Evolutionary conservation across 2,888 invertebrate genomes (phyloP).

Genomic region (Thera obeliscata): DNA sequence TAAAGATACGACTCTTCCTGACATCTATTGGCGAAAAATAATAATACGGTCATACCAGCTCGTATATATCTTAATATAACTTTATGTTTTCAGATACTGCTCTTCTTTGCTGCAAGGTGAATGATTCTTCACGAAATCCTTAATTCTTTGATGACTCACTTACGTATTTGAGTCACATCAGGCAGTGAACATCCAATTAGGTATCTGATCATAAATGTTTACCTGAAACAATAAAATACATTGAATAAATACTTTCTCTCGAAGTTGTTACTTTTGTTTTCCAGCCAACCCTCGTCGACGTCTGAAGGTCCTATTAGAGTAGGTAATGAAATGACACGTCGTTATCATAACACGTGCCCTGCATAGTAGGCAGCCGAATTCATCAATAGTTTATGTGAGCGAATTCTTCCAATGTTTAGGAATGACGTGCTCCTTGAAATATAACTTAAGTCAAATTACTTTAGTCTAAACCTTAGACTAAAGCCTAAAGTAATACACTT

Average conservation of each 20-base stretch:
- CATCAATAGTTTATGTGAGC: neutral
- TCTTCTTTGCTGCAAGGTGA: neutral
- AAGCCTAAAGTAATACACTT: no score
- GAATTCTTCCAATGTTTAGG: no score
- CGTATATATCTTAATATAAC: neutral
- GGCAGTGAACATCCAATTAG: neutral
- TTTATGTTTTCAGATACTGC: conserved; percentile 24
- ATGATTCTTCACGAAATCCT: neutral
- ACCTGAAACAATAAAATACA: neutral
- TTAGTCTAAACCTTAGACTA: no score
- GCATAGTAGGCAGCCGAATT: neutral
- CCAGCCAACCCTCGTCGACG: neutral
- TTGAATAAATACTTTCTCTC: neutral
- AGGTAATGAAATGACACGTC: no score
- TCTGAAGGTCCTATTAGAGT: neutral
- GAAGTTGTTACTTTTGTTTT: neutral
- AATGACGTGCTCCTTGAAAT: no score
- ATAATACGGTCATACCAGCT: no score
- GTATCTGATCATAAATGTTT: neutral
- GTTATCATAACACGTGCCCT: no score
- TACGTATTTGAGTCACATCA: neutral
- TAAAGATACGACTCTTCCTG: no score
- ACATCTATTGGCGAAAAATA: no score
- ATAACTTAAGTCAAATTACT: no score
- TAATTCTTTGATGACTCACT: neutral